phyloP scores from a whole-genome alignment of 2,113 vertebrate species.

The Embiotoca jacksoni region DNA sequence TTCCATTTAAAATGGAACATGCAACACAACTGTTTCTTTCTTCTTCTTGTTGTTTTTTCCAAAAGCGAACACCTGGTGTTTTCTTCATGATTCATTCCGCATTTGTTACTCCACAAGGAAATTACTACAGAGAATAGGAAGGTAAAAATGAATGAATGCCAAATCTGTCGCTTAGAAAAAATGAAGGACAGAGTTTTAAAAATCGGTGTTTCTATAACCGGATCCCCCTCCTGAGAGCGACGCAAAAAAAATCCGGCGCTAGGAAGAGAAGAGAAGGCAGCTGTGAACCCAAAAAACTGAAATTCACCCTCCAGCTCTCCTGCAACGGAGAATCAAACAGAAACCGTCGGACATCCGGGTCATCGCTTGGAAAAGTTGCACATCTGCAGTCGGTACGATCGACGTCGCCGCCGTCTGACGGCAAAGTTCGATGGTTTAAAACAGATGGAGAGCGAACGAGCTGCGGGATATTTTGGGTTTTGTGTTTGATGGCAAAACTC shows the following conservation, averaged over 20 bases:
- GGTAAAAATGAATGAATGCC: slow-evolving; percentile 4
- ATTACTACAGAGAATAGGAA: not conserved
- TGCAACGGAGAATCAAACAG: not conserved
- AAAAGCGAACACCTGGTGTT: slow-evolving; percentile 8
- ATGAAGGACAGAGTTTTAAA: not conserved
- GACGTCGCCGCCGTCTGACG: not conserved
- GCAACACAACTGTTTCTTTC: no score
- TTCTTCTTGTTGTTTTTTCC: not conserved
- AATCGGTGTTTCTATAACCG: slow-evolving; percentile 8
- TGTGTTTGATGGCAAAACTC: no score
- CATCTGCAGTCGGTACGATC: not conserved
- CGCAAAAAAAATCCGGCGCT: not conserved
- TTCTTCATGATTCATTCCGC: slow-evolving; percentile 13
- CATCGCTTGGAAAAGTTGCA: not conserved
- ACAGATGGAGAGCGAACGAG: not conserved
- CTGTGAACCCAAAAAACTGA: not conserved
- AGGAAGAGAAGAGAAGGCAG: not conserved
- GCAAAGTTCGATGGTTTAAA: not conserved
- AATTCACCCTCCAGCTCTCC: slow-evolving; percentile 6
- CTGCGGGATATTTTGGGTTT: not conserved
- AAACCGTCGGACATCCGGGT: slow-evolving; percentile 10
- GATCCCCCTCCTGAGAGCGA: slow-evolving; percentile 4
- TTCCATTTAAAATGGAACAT: no score
- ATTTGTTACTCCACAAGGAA: slow-evolving; percentile 6
- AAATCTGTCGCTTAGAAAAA: not conserved